Conservation (phyloP, 2,797 vertebrate species). For the Eulemur rubriventer region DNA sequence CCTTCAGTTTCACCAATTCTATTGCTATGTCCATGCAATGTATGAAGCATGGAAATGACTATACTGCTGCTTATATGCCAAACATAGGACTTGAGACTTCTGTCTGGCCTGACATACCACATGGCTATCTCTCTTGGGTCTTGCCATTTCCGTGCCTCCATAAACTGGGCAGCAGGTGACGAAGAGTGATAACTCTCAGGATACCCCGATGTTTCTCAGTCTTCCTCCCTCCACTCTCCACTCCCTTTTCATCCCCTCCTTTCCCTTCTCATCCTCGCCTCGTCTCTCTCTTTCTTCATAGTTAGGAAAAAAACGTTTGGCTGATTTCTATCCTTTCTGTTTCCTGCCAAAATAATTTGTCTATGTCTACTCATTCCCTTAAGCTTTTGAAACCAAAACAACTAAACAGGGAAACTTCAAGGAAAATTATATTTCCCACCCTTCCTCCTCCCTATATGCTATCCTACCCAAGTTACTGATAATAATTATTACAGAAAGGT, state of each 20-base stretch:
- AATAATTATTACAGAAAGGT: not conserved
- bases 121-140: not conserved
- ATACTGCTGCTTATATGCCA: not conserved
- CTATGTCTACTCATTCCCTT: not conserved
- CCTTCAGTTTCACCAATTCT: not conserved
- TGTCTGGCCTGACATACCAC: not conserved
- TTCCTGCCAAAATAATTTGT: not conserved
- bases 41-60: not conserved
- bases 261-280: not conserved
- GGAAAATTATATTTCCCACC: not conserved
- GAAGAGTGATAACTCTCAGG: not conserved
- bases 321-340: not conserved
- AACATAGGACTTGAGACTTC: not conserved
- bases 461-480: not conserved
- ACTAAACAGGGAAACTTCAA: not conserved
- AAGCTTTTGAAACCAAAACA: not conserved
- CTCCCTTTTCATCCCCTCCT: not conserved
- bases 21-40: not conserved
- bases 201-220: not conserved
- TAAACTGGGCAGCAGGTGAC: not conserved
- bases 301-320: not conserved
- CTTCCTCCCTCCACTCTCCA: not conserved
- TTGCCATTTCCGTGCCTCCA: not conserved
- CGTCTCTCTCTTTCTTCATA: not conserved
- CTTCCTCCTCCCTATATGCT: not conserved